A percentile compares a stretch with the other conserved stretches of the same genome.
These are phyloP conservation scores for Apolygus lucorum DNA, from an alignment of 1,140 invertebrate genomes.

Conservation along the genomic window DNA sequence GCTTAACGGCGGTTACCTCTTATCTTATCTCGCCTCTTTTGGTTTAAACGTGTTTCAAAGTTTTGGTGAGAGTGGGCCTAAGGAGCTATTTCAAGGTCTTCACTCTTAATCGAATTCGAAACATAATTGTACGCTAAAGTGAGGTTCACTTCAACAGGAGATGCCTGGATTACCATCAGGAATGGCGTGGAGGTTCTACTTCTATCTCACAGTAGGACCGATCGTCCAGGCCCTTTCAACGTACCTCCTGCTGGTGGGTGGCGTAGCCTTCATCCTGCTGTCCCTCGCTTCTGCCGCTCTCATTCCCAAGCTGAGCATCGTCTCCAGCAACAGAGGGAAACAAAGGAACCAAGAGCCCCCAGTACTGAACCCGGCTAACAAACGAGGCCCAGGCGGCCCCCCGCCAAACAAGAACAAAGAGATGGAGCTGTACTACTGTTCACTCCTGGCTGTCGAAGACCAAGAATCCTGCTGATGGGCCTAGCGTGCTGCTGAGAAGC, in stretches of 20 bases:
- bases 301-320: slow-evolving; percentile 34
- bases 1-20: too few species aligned
- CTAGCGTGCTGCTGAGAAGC: too few species aligned
- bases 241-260: slow-evolving; percentile 49
- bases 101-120: too few species aligned
- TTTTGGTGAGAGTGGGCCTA: too few species aligned
- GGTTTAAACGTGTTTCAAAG: too few species aligned
- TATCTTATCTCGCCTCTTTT: too few species aligned
- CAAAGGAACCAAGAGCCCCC: slow-evolving; percentile 37
- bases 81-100: too few species aligned
- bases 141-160: too few species aligned
- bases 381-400: slow-evolving; percentile 16
- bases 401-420: slow-evolving; percentile 31
- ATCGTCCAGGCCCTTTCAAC: slow-evolving; percentile 46
- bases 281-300: slow-evolving; percentile 40
- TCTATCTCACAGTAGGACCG: slow-evolving; percentile 62
- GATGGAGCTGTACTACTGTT: slow-evolving; percentile 42
- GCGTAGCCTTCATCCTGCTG: slow-evolving; percentile 44
- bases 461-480: slow-evolving; percentile 26
- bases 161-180: slow-evolving; percentile 53
- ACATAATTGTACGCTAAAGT: too few species aligned
- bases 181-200: slow-evolving; percentile 53
- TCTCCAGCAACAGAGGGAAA: slow-evolving; percentile 35
- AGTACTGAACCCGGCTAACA: slow-evolving; percentile 21
- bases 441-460: slow-evolving; percentile 38